These are phyloP conservation scores for Podocnemis expansa DNA, from an alignment of 2,113 vertebrate species.

Conservation along the genomic window DNA sequence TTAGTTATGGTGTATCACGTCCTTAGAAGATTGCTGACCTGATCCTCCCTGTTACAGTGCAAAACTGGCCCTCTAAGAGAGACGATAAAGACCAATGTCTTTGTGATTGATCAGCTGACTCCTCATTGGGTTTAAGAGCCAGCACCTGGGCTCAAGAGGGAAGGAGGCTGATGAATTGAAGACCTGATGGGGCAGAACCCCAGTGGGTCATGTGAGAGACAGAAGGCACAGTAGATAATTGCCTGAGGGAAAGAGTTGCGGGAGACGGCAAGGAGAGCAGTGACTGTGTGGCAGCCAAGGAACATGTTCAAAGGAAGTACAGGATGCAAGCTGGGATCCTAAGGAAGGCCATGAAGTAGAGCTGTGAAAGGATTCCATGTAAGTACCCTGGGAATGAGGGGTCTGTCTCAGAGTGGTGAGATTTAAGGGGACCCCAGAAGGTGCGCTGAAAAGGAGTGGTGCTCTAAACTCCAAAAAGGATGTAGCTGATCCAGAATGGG, in stretches of 20 bases:
- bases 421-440: not conserved
- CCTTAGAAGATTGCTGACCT: slow-evolving; percentile 30
- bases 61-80: slow-evolving; percentile 1
- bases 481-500: not conserved
- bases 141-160: not conserved
- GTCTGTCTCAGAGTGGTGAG: not conserved
- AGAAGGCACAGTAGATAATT: not conserved
- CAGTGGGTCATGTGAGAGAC: not conserved
- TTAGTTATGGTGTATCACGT: slow-evolving; percentile 38
- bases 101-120: not conserved
- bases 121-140: not conserved
- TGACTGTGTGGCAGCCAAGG: not conserved
- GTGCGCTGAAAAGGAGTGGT: not conserved
- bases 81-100: not conserved
- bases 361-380: not conserved
- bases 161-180: not conserved
- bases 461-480: not conserved
- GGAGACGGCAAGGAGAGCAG: not conserved
- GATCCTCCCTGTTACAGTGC: slow-evolving; percentile 22
- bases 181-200: not conserved
- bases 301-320: not conserved
- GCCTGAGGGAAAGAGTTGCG: not conserved
- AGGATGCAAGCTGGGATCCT: not conserved
- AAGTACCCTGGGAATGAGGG: not conserved
- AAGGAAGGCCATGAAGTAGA: not conserved